Evolutionary conservation across 2,888 invertebrate species (phyloP).

Genomic region (Eilema depressum): DNA sequence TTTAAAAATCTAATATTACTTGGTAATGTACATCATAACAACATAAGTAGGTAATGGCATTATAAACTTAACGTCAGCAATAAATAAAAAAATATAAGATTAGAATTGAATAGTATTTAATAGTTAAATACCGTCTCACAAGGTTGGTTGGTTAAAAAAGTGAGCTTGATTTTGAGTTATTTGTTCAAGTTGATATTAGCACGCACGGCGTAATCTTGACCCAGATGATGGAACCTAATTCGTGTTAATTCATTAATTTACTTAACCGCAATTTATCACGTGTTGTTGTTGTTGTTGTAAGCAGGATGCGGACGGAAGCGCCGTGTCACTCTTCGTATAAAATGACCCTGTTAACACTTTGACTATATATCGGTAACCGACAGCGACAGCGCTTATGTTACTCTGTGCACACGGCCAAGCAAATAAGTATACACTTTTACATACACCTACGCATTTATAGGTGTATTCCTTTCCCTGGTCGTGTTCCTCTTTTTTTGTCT

Average conservation of each 20-base stretch:
- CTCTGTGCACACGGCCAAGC: too few relatives aligned
- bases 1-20: neutral
- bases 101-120: neutral
- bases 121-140: neutral
- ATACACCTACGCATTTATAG: too few relatives aligned
- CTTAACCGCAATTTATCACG: slow-evolving; percentile 50
- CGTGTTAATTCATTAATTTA: slow-evolving; percentile 65
- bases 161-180: slow-evolving; percentile 20
- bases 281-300: slow-evolving; percentile 50
- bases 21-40: neutral
- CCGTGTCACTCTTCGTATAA: slow-evolving; percentile 34
- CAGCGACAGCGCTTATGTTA: neutral
- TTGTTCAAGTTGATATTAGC: slow-evolving; percentile 39
- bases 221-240: slow-evolving; percentile 70
- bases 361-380: neutral
- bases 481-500: neutral
- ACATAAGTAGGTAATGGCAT: neutral
- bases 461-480: too few relatives aligned
- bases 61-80: neutral
- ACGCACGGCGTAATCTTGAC: slow-evolving; percentile 71
- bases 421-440: too few relatives aligned
- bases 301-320: slow-evolving; percentile 29
- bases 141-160: neutral
- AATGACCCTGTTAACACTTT: slow-evolving; percentile 21
- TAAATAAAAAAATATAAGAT: neutral